These are phyloP conservation scores for Shargacucullia verbasci DNA, from an alignment of 2,888 invertebrate species.

Conservation along the genomic window DNA sequence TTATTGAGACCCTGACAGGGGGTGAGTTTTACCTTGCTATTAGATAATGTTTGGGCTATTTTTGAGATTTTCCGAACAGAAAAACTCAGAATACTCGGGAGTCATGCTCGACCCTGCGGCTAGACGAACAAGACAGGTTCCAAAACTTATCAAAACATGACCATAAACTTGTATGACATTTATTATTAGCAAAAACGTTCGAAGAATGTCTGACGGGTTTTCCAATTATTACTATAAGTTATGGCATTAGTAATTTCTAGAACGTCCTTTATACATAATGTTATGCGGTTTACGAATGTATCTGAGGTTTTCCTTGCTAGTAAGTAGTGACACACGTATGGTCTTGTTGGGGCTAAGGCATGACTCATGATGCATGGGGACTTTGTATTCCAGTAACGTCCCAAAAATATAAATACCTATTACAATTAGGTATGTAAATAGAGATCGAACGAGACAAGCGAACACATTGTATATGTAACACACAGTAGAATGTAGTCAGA, in stretches of 20 bases:
- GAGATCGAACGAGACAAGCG: not conserved
- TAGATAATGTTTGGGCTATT: too few species aligned
- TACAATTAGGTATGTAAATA: conserved; percentile 1
- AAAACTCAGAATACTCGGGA: too few species aligned
- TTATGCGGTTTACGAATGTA: conserved; percentile 16
- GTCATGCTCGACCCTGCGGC: too few species aligned
- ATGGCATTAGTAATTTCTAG: conserved; percentile 21
- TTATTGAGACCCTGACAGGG: too few species aligned
- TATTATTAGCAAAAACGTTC: too few species aligned
- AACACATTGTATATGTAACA: not conserved
- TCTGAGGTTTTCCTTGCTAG: conserved; percentile 44
- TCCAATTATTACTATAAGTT: conserved; percentile 4
- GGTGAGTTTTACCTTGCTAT: too few species aligned
- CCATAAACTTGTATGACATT: too few species aligned
- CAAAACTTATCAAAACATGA: too few species aligned
- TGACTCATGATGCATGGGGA: conserved; percentile 34
- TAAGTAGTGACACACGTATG: conserved; percentile 27
- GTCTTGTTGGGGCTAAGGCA: conserved; percentile 10
- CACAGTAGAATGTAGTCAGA: too few species aligned
- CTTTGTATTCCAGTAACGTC: conserved; percentile 21
- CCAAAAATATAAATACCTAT: conserved; percentile 12
- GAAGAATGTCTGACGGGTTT: not conserved
- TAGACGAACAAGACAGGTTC: too few species aligned
- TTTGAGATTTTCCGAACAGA: too few species aligned
- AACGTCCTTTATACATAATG: conserved; percentile 7